Evolutionary conservation across 2,888 invertebrate genomes (phyloP), one percentile per base, ranked within the genome.

Genomic region (Saturnia japonica): DNA sequence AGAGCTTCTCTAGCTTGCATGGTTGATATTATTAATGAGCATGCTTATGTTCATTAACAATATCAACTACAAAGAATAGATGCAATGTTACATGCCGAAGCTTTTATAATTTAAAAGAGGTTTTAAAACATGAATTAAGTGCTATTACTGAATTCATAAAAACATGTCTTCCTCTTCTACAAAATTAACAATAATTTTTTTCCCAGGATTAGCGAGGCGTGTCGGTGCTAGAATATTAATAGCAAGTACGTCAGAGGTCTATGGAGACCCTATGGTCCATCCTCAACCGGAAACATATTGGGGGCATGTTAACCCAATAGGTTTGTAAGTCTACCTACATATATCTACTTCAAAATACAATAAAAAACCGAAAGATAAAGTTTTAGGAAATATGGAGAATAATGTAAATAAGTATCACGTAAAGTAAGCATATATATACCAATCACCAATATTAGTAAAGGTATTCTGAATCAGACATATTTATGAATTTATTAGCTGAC

Each of bases 301-400:
- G 99, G 99, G 99, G 0, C 98, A 99, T 89, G 99, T 99, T 0
- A 99, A 99, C 95, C 99, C 99, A 11, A 99, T 99, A 82, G 98
- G 97, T 96, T 89, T 89, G 81, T 75, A 68, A 28, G n/a, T 66
- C 68, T 72, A 22, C 43, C 68, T 72, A 22, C 43, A 45, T 42
- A n/a, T 66, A 47, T 25, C 51, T 64, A 68, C 40, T 34, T 54
- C 28, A 60, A 25, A 28, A n/a, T n/a, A 51, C n/a, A 9, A 51
- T n/a, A 51, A n/a, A 51, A 1, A 51, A 8, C 7, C 1, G n/a
- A 51, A 45, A 14, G 0, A 2, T 34, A 34, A 34, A 34, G 6
- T 34, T 4, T 34, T 34, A 4, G 34, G 6, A 34, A 34, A 34
- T 4, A 34, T 34, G 2, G n/a, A n/a, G n/a, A n/a, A n/a, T n/a